Evolutionary conservation across 2,888 invertebrate species (phyloP), one percentile per base, ranked within the genome.

Genomic region (Baronia brevicornis): DNA sequence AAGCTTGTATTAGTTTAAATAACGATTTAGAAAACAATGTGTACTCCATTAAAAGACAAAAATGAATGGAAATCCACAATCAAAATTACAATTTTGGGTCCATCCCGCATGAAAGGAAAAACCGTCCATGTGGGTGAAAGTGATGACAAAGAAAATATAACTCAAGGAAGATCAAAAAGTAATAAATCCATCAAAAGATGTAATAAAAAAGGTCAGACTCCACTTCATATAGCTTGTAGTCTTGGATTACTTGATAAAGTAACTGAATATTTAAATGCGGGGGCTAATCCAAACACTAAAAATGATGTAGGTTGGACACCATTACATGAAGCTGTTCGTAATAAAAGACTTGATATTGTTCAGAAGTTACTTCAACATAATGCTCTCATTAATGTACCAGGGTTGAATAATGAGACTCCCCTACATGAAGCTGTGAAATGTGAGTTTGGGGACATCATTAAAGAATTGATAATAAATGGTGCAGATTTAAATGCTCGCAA

Each of bases 301-400:
- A 91, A 91, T 47, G 72, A 89, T 49, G 90, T 90, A 5, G 88
- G 88, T 1, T 91, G 91, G 91, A 91, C 91, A 3, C 91, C 91
- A 1, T 53, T 91, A 66, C 91, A 91, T 59, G 91, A 91, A 68
- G 88, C 86, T 0, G 87, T 88, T 5, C 88, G 85, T 55, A 88
- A 84, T 47, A 89, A 88, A 0, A 66, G 71, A 30, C 51, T 77
- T 1, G 84, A 86, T 25, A 73, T 91, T 18, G 87, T 87, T 0
- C 60, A 68, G 28, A 35, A 88, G 15, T 63, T 92, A 18, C 54
- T 91, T 29, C 75, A 86, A 38, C 65, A 84, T 43, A 89, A 89
- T 23, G 89, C 90, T 0, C 51, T 84, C 23, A 84, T 90, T 1
- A 85, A 91, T 54, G 85, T 86, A 0, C 88, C 89, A 0, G 91